Evolutionary conservation across 2,797 vertebrate species (phyloP).

Genomic region (Iguana delicatissima): DNA sequence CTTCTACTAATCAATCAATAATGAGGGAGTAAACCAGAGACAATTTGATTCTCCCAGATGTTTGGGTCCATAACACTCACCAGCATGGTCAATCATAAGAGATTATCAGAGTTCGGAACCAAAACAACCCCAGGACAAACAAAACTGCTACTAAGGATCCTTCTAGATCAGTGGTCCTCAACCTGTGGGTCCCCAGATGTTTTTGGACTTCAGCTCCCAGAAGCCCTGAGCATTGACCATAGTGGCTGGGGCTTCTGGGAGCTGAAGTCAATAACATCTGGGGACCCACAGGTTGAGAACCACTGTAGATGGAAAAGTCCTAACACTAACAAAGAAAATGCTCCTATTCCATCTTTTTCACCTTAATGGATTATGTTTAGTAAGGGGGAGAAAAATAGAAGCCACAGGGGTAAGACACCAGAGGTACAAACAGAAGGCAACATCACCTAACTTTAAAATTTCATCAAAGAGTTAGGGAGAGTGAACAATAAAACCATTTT

Average conservation of each 20-base stretch:
- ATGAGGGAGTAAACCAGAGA: background rate
- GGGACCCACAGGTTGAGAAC: no score
- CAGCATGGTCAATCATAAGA: background rate
- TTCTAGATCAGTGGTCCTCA: no score
- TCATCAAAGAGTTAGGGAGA: background rate
- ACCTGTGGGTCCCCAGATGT: no score
- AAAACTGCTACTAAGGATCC: background rate
- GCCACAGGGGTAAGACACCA: no score
- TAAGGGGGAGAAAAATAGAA: no score
- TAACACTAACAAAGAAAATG: background rate
- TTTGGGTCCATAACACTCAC: background rate
- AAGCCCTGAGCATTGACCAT: no score
- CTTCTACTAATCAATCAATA: background rate
- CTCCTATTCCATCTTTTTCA: background rate
- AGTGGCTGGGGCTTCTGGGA: no score
- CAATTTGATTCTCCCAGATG: background rate
- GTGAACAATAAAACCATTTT: background rate
- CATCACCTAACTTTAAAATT: no score
- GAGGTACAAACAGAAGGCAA: no score
- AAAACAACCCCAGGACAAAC: background rate
- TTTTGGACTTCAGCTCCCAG: no score
- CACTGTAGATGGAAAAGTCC: background rate
- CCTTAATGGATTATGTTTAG: no score
- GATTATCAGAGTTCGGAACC: background rate
- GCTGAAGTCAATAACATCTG: no score